phyloP scores from a whole-genome alignment of 2,888 invertebrate genomes.

The Clitarchus hookeri region DNA sequence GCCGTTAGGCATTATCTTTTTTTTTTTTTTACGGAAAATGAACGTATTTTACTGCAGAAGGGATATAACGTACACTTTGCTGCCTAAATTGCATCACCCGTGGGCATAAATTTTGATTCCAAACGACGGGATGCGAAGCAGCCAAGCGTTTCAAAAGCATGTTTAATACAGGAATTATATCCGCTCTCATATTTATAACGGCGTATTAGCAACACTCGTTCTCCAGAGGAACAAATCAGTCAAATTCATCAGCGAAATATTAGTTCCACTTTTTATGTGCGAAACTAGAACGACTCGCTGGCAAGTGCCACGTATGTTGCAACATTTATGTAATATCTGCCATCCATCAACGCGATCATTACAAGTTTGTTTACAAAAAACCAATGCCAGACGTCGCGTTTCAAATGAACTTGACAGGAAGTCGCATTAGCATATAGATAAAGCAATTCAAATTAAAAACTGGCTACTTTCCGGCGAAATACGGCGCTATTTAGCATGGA shows the following conservation, averaged over 20 bases:
- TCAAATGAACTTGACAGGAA: too few species aligned
- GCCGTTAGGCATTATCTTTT: too few species aligned
- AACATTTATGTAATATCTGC: neutral
- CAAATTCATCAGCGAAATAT: neutral
- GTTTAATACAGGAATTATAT: neutral
- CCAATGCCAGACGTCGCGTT: neutral
- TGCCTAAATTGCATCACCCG: too few species aligned
- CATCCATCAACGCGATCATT: neutral
- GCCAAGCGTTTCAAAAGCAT: neutral
- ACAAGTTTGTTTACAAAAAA: neutral
- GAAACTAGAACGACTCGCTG: neutral
- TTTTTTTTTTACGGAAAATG: too few species aligned
- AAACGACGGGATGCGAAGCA: neutral
- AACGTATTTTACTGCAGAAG: too few species aligned
- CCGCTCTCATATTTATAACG: neutral
- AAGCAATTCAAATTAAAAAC: too few species aligned
- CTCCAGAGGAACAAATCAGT: neutral
- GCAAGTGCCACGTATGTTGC: neutral
- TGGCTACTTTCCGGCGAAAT: too few species aligned
- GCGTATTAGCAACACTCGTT: neutral
- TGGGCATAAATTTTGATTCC: neutral
- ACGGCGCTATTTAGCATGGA: too few species aligned
- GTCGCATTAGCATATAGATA: too few species aligned
- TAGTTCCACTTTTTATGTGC: neutral
- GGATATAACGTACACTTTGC: too few species aligned